Evolutionary conservation across 2,797 vertebrate species (phyloP), one percentile per base, ranked within the genome.

Genomic region (Schizothorax lantsangensis): DNA sequence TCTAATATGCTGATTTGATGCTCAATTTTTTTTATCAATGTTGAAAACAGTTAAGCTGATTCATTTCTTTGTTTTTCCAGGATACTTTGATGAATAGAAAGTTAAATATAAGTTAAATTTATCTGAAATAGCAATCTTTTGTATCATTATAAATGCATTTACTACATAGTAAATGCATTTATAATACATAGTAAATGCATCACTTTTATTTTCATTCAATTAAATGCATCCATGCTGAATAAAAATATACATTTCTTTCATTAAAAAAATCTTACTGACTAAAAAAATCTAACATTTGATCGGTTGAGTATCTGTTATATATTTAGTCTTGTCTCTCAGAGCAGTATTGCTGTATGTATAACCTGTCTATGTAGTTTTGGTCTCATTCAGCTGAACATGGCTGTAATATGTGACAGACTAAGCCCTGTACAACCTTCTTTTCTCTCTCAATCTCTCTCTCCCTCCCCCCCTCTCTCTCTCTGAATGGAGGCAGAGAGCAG

Each of bases 401-500:
- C 52, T 54, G 40, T 80, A 43, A 72, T 57, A 47, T 84, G 74
- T 84, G 33, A 78, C 73, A 68, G 21, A 14, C 59, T 69, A 57
- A 78, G 47, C 83, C 43, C 15, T 38, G 57, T 52, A 66, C 59
- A 26, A 43, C 49, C 64, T 36, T 64, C 11, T 78, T 83, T 64
- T 71, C 72, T 69, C n/a, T 72, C 36, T 59, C 7, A 52, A 4
- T 84, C 64, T 72, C 40, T 52, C 30, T 66, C 72, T 47, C 66
- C 15, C n/a, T 10, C 45, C 54, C 66, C 36, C 30, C 15, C 40
- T 30, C 83, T 57, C 38, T 85, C 30, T 85, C 26, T 86, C 49
- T 92, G 81, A 84, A 88, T 88, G 89, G 87, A 82, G 54, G 79
- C 86, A 88, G 77, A 71, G 84, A 84, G 80, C 83, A 90, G 88